These are phyloP conservation scores for Synergus laeviventris DNA, from an alignment of 2,888 invertebrate genomes.

Conservation along the genomic window DNA sequence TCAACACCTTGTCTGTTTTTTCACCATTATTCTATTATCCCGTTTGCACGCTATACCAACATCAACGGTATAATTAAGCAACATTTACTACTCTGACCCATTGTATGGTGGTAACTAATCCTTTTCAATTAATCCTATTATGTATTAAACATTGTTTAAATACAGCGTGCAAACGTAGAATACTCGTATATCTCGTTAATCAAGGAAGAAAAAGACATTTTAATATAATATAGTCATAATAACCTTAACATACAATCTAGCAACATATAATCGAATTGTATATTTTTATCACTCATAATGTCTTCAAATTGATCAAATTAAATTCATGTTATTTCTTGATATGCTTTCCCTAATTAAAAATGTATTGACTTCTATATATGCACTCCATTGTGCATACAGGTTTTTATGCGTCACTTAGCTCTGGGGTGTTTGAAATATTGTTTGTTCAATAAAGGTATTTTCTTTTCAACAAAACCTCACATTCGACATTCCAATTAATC, in stretches of 20 bases:
- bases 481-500: conserved; percentile 29
- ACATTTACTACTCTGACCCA: not conserved
- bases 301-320: not conserved
- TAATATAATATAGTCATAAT: not conserved
- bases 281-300: not conserved
- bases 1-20: not conserved
- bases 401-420: not conserved
- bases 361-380: not conserved
- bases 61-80: not conserved
- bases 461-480: not conserved
- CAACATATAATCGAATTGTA: not conserved
- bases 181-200: not conserved
- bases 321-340: not conserved
- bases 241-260: not conserved
- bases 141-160: not conserved
- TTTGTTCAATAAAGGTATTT: conserved; percentile 18
- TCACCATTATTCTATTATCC: not conserved
- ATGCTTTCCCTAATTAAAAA: not conserved
- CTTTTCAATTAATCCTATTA: not conserved
- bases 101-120: not conserved
- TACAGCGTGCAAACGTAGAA: conserved; percentile 3
- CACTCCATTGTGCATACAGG: no score
- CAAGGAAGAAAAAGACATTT: conserved; percentile 2
- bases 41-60: not conserved
- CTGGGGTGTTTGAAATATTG: not conserved